phyloP scores from a whole-genome alignment of 1,140 invertebrate genomes.

The Chrysoperla carnea region DNA sequence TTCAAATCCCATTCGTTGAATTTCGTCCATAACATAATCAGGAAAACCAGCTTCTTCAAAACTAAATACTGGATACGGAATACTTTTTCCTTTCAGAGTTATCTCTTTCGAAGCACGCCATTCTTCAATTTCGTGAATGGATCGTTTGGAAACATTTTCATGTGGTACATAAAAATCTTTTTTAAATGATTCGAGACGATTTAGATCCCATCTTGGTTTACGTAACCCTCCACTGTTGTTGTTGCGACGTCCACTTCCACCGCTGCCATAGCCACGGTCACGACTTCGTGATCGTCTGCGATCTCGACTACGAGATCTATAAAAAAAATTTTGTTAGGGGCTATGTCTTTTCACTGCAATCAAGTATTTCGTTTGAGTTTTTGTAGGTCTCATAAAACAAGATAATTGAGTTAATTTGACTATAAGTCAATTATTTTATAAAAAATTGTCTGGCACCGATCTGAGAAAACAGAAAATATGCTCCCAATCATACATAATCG shows the following conservation, averaged over 20 bases:
- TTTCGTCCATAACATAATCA: constrained; percentile 61
- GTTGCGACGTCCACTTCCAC: constrained; percentile 28
- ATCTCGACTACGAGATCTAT: constrained; percentile 16
- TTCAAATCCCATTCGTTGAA: constrained; percentile 60
- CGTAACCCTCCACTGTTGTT: constrained; percentile 32
- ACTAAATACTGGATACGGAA: constrained; percentile 63
- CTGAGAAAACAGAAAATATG: too few relatives aligned
- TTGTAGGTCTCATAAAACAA: not conserved
- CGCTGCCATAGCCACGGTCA: constrained; percentile 25
- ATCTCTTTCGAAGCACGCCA: constrained; percentile 63
- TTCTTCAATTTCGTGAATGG: constrained; percentile 50
- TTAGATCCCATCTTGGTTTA: constrained; percentile 56
- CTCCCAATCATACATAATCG: too few relatives aligned
- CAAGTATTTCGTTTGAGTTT: too few relatives aligned
- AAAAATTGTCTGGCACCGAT: too few relatives aligned
- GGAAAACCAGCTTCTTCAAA: constrained; percentile 74
- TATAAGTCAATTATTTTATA: too few relatives aligned
- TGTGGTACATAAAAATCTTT: constrained; percentile 86
- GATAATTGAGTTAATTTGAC: too few relatives aligned
- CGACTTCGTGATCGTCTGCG: constrained; percentile 22
- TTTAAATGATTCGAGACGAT: constrained; percentile 65
- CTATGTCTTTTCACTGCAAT: too few relatives aligned
- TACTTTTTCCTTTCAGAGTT: constrained; percentile 54
- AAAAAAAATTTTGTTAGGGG: too few relatives aligned
- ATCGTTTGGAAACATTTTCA: constrained; percentile 46